phyloP scores from a whole-genome alignment of 2,888 invertebrate species.

The Macaria liturata region DNA sequence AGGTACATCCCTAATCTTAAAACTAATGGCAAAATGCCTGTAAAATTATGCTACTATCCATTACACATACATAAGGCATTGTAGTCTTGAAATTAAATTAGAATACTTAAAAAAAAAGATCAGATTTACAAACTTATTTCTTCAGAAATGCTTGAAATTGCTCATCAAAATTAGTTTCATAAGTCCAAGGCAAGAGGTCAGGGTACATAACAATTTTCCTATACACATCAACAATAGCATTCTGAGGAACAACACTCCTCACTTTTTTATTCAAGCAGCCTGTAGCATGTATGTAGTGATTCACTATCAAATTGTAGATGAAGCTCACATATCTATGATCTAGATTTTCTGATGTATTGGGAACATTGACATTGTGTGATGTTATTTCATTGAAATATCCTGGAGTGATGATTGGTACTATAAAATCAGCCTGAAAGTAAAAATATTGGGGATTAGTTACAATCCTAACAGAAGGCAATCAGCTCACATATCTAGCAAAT shows the following conservation, averaged over 20 bases:
- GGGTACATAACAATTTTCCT: constrained; percentile 67
- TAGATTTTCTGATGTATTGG: constrained; percentile 69
- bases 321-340: constrained; percentile 77
- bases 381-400: constrained; percentile 76
- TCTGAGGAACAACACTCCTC: constrained; percentile 70
- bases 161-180: constrained; percentile 71
- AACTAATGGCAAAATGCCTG: constrained; percentile 4
- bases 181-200: constrained; percentile 75
- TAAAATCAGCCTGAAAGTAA: constrained; percentile 74
- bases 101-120: too few species aligned
- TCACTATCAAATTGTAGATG: constrained; percentile 74
- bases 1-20: constrained; percentile 26
- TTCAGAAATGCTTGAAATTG: constrained; percentile 71
- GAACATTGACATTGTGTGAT: constrained; percentile 55
- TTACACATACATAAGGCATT: too few species aligned
- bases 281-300: constrained; percentile 71
- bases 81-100: too few species aligned
- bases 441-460: not conserved
- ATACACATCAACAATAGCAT: constrained; percentile 58
- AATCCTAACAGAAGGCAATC: not conserved
- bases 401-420: constrained; percentile 81
- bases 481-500: too few species aligned
- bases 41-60: not conserved
- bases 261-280: constrained; percentile 78
- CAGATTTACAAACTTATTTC: constrained; percentile 22